phyloP scores from a whole-genome alignment of 2,888 invertebrate species.

The Tillus elongatus region DNA sequence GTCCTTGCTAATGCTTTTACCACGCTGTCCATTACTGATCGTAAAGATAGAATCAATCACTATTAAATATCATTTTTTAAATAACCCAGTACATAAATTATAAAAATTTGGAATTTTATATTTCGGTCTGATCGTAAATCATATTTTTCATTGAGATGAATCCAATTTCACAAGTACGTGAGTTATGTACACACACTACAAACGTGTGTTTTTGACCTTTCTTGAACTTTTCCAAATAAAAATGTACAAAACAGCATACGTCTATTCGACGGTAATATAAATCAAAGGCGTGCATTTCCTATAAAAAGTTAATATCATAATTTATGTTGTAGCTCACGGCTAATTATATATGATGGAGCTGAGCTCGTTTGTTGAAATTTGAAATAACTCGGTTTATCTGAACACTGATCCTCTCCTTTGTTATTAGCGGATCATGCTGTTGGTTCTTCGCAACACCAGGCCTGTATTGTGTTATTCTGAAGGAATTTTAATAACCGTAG shows the following conservation, averaged over 20 bases:
- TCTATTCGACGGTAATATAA: constrained; percentile 30
- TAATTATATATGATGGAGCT: constrained; percentile 41
- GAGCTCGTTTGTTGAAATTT: constrained; percentile 41
- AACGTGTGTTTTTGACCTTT: background rate
- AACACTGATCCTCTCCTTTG: constrained; percentile 33
- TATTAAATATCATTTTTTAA: no score
- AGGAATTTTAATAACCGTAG: no score
- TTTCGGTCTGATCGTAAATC: no score
- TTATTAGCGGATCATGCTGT: constrained; percentile 31
- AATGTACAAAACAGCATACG: constrained; percentile 19
- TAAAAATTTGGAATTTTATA: no score
- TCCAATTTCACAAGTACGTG: no score
- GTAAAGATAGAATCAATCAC: no score
- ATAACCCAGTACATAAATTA: no score
- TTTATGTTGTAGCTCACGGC: constrained; percentile 40
- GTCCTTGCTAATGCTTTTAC: no score
- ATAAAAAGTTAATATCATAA: constrained; percentile 42
- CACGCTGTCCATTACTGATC: no score
- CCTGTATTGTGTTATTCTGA: no score
- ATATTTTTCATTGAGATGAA: no score
- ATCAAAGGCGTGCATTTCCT: constrained; percentile 37
- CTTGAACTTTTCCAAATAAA: background rate
- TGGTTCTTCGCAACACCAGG: background rate
- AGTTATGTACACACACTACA: background rate
- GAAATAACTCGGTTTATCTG: constrained; percentile 39